Conservation (phyloP, 1,140 invertebrate genomes). For the Cydia splendana region DNA sequence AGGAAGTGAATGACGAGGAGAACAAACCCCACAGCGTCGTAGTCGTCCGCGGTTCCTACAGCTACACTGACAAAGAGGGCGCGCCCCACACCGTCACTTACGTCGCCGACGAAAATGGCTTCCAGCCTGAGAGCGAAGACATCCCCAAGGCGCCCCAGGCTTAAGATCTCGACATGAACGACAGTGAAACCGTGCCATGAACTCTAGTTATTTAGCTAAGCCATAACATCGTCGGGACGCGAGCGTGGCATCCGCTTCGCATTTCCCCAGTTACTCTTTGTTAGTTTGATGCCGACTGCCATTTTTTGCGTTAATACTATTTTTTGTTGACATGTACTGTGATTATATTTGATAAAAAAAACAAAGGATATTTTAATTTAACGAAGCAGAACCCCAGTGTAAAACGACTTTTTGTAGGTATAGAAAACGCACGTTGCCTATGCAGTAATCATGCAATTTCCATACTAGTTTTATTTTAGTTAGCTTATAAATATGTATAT, state of each 20-base stretch:
- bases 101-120: constrained; percentile 80
- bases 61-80: constrained; percentile 62
- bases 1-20: constrained; percentile 66
- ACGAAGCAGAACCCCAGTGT: neutral
- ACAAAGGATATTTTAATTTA: neutral
- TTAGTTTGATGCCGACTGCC: constrained; percentile 61
- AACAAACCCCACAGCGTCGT: constrained; percentile 70
- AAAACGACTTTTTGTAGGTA: no score
- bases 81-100: constrained; percentile 66
- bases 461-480: no score
- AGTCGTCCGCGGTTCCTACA: constrained; percentile 66
- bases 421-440: no score
- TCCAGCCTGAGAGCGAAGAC: constrained; percentile 69
- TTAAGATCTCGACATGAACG: constrained; percentile 27
- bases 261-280: constrained; percentile 42
- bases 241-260: constrained; percentile 37
- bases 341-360: neutral
- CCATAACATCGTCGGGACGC: constrained; percentile 27
- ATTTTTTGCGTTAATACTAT: constrained; percentile 62
- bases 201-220: constrained; percentile 2
- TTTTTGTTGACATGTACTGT: constrained; percentile 55
- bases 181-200: neutral
- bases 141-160: constrained; percentile 52
- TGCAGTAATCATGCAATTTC: no score
- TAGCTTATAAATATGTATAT: no score